Evolutionary conservation across 2,888 invertebrate species (phyloP), one percentile per base, ranked within the genome.

Genomic region (Erebia ligea): DNA sequence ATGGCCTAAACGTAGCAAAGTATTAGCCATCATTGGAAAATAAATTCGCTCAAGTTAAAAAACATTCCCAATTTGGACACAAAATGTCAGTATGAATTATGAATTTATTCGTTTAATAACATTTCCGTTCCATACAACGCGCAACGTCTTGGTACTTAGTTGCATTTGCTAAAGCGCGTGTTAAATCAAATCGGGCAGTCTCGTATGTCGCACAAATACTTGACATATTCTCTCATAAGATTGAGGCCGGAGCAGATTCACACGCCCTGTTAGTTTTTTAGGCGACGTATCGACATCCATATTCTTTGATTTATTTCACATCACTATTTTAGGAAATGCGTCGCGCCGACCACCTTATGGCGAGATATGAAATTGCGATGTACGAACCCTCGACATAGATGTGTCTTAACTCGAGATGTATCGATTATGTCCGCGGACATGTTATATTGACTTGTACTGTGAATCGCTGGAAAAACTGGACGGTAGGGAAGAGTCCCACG

Each of bases 311-410:
- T 90, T 92, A 92, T 91, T 90, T 91, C 89, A 88, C 86, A 91
- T 86, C 89, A 88, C 92, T 92, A 86, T 90, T 92, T 93, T 92
- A 93, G 92, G 92, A 89, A 91, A 88, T 88, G 80, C 80, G 91
- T 86, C 86, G 86, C 87, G 86, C 77, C 86, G 80, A 80, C 82
- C 84, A 84, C 84, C 84, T 84, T 92, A 91, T 84, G 87, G 85
- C 85, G 79, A 84, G 89, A 88, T 91, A 90, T 92, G 89, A 90
- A 87, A 92, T 92, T 87, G 84, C 87, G 87, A 84, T 83, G 77
- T 82, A 85, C 86, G 85, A 83, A 83, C 81, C 79, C 79, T 82
- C 82, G 83, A 80, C 83, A 84, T 84, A 84, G 82, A 86, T 81
- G 80, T 77, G 67, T 71, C 57, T 73, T 65, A 72, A 72, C 75